These are phyloP conservation scores for Eremophila alpestris DNA, from an alignment of 2,797 vertebrate genomes.

Conservation along the genomic window DNA sequence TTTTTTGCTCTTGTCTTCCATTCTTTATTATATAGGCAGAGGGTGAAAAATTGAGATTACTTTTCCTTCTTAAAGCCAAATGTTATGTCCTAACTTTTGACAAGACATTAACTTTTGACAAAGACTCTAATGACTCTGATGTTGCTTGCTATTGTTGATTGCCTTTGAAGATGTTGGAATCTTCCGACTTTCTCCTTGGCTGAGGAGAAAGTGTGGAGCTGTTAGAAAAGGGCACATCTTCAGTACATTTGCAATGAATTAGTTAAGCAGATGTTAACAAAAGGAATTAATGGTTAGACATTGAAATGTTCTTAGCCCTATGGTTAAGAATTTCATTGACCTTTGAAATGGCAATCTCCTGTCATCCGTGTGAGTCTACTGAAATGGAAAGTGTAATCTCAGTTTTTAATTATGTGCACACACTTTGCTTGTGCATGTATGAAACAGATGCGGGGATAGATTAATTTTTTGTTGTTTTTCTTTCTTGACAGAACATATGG, in stretches of 20 bases:
- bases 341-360: neutral
- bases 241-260: neutral
- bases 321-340: neutral
- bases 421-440: neutral
- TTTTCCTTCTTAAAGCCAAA: neutral
- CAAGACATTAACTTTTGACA: neutral
- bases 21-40: neutral
- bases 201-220: neutral
- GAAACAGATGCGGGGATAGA: neutral
- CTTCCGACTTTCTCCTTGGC: neutral
- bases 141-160: neutral
- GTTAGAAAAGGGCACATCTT: neutral
- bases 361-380: neutral
- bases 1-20: neutral
- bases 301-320: neutral
- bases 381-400: slow-evolving; percentile 3
- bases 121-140: neutral
- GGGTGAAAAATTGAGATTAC: neutral
- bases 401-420: neutral
- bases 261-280: neutral
- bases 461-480: neutral
- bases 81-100: neutral
- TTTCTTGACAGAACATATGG: neutral
- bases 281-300: neutral
- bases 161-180: neutral